phyloP scores from a whole-genome alignment of 1,140 invertebrate species.

The Ceratina japonica region DNA sequence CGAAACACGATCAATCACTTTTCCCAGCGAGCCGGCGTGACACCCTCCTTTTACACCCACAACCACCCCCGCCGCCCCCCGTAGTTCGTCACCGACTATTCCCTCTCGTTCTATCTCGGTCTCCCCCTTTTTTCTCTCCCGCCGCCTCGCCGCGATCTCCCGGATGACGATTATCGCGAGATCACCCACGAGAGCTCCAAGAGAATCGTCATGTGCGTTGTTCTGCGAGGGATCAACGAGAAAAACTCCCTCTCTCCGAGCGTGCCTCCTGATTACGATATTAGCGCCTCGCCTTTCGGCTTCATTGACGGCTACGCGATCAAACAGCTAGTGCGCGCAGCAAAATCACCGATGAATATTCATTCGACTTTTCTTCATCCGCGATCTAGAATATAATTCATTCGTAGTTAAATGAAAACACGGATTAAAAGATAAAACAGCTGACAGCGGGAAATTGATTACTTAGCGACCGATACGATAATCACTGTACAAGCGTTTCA shows the following conservation, averaged over 20 bases:
- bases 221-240: not conserved
- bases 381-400: too few species aligned
- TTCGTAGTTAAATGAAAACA: too few species aligned
- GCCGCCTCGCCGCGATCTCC: constrained; percentile 51
- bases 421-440: too few species aligned
- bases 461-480: not conserved
- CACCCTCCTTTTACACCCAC: constrained; percentile 75
- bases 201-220: constrained; percentile 3
- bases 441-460: not conserved
- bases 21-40: constrained; percentile 75
- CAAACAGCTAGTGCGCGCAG: too few species aligned
- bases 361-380: too few species aligned
- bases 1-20: constrained; percentile 80
- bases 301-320: not conserved
- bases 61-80: constrained; percentile 66
- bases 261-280: not conserved
- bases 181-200: constrained; percentile 44
- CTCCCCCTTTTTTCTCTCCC: constrained; percentile 35
- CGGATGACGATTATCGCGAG: constrained; percentile 58
- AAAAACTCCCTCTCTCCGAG: not conserved
- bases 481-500: not conserved
- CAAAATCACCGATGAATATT: too few species aligned
- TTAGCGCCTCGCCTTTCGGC: not conserved
- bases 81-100: constrained; percentile 62
- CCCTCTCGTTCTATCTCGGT: constrained; percentile 30